Evolutionary conservation across 2,797 vertebrate genomes (phyloP).

Genomic region (Rhinogobio ventralis): DNA sequence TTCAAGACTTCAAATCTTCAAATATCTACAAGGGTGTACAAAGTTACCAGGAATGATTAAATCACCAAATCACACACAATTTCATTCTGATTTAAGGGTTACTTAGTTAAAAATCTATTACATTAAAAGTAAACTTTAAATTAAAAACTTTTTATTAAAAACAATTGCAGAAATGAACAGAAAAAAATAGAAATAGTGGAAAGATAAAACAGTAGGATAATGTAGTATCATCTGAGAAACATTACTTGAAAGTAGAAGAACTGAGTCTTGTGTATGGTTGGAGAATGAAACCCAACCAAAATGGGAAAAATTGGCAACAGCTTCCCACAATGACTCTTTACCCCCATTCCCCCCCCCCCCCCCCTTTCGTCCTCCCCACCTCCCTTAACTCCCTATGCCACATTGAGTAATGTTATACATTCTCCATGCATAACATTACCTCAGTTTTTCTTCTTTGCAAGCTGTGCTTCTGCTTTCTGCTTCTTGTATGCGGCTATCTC

Average conservation of each 20-base stretch:
- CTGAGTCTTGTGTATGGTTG: slow-evolving; percentile 72
- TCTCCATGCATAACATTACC: slow-evolving; percentile 82
- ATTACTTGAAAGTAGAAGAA: slow-evolving; percentile 78
- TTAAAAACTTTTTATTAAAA: too few relatives aligned
- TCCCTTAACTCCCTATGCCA: slow-evolving; percentile 55
- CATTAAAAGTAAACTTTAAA: not conserved
- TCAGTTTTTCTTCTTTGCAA: slow-evolving; percentile 85
- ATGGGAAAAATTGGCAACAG: slow-evolving; percentile 44
- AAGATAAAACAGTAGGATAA: slow-evolving; percentile 11
- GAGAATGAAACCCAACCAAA: slow-evolving; percentile 56
- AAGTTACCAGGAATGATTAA: slow-evolving; percentile 21
- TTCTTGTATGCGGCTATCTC: slow-evolving; percentile 86
- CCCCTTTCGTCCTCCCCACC: slow-evolving; percentile 43
- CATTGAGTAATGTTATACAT: slow-evolving; percentile 78
- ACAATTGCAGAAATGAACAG: not conserved
- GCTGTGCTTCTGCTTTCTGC: slow-evolving; percentile 83
- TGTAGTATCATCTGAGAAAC: slow-evolving; percentile 52
- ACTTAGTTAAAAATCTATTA: not conserved
- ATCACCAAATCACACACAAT: slow-evolving; percentile 30
- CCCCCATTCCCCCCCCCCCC: too few relatives aligned
- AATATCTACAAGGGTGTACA: slow-evolving; percentile 25
- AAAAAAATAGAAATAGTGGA: not conserved
- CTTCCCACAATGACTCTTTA: slow-evolving; percentile 30
- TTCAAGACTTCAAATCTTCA: slow-evolving; percentile 42
- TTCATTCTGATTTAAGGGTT: slow-evolving; percentile 5